Evolutionary conservation across 2,113 vertebrate genomes (phyloP).

Genomic region (Salvator merianae): DNA sequence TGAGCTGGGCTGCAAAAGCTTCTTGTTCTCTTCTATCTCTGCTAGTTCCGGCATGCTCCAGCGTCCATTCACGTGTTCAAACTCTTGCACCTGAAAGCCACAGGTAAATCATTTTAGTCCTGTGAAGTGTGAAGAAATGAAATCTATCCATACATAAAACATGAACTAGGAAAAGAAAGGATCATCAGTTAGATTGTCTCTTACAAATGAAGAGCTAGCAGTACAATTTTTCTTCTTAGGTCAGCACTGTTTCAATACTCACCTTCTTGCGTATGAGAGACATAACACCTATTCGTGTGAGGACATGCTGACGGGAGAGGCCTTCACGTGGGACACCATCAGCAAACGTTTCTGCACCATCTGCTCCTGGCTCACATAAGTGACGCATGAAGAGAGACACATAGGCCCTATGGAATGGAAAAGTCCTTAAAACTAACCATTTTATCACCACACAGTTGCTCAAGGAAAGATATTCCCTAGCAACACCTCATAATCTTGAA

Average conservation of each 20-base stretch:
- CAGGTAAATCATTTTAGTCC: not conserved
- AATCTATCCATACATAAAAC: not conserved
- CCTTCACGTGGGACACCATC: slow-evolving; percentile 97
- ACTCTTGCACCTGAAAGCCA: slow-evolving; percentile 90
- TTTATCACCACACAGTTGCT: not conserved
- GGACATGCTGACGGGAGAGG: slow-evolving; percentile 93
- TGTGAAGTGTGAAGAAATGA: not conserved
- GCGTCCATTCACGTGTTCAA: slow-evolving; percentile 96
- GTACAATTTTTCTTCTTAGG: fast-evolving
- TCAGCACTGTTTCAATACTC: fast-evolving
- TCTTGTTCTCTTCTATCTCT: slow-evolving; percentile 94
- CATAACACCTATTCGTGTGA: slow-evolving; percentile 98
- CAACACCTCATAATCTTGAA: not conserved
- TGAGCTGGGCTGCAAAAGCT: slow-evolving; percentile 86
- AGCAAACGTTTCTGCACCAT: slow-evolving; percentile 96
- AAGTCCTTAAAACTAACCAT: not conserved
- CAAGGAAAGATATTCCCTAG: not conserved
- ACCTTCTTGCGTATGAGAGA: slow-evolving; percentile 98
- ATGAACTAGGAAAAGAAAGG: not conserved
- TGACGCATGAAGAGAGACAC: slow-evolving; percentile 98
- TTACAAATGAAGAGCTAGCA: no score
- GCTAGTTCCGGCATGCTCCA: slow-evolving; percentile 99
- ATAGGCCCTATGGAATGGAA: slow-evolving; percentile 81
- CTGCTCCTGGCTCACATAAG: slow-evolving; percentile 95
- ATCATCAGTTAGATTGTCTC: no score